Percentiles rank a stretch among this genome's conserved stretches.
These are phyloP conservation scores for Lysiphlebus fabarum DNA, from an alignment of 1,140 invertebrate genomes.

Conservation along the genomic window DNA sequence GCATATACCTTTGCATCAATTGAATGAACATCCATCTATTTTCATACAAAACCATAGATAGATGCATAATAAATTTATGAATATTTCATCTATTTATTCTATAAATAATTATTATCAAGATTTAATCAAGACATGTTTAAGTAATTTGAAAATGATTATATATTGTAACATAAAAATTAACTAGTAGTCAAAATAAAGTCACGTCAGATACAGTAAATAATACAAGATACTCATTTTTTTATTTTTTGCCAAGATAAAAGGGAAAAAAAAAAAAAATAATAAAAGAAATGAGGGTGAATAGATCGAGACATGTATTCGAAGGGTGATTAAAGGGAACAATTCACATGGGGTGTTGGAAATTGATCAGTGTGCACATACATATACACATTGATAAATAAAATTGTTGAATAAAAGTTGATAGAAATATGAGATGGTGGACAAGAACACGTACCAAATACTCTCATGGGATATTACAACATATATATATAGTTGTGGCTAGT, in stretches of 20 bases:
- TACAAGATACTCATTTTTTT: too few relatives aligned
- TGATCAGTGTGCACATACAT: too few relatives aligned
- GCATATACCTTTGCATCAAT: neutral
- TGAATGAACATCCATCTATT: neutral
- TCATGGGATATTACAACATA: conserved; percentile 9
- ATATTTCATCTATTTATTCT: too few relatives aligned
- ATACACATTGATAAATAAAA: neutral
- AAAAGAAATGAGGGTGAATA: conserved; percentile 1
- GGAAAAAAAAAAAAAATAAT: too few relatives aligned
- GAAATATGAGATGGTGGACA: conserved; percentile 9
- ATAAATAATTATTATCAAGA: too few relatives aligned
- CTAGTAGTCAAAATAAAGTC: neutral
- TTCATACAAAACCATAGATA: too few relatives aligned
- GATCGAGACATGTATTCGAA: conserved; percentile 13
- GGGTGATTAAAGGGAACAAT: conserved; percentile 25
- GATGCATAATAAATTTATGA: too few relatives aligned
- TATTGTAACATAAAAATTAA: too few relatives aligned
- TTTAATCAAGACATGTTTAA: too few relatives aligned
- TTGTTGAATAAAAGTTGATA: neutral
- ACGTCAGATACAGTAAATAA: neutral
- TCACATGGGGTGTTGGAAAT: neutral
- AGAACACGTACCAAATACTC: conserved; percentile 14
- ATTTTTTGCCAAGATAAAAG: too few relatives aligned
- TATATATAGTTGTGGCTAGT: conserved; percentile 19
- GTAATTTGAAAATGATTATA: too few relatives aligned